Percentiles rank a stretch among this genome's conserved stretches.
Evolutionary conservation across 2,113 vertebrate species (phyloP).

Genomic region (Cardinalis cardinalis): DNA sequence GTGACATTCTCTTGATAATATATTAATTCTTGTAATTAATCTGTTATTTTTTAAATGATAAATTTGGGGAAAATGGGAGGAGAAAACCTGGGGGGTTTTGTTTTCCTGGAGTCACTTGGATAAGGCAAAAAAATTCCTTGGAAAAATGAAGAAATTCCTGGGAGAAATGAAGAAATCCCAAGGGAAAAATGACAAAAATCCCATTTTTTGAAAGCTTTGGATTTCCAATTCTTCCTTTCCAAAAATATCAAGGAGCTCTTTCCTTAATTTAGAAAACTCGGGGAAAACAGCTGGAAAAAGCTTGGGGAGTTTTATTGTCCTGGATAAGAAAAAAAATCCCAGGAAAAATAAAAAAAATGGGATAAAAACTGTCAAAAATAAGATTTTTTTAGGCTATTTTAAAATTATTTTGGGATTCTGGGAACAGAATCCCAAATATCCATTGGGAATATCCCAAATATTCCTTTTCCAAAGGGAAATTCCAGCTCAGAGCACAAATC

Average conservation of each 20-base stretch:
- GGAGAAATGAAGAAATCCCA: not conserved
- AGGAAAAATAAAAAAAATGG: not conserved
- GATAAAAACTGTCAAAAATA: not conserved
- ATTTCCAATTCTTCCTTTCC: not conserved
- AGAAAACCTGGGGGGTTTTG: not conserved
- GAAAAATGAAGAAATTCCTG: not conserved
- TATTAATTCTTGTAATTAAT: not conserved
- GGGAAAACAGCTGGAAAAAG: not conserved
- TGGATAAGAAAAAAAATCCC: not conserved
- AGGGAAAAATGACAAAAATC: not conserved
- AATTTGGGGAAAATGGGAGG: not conserved
- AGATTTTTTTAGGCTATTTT: not conserved
- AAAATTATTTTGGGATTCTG: not conserved
- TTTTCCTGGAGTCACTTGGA: not conserved
- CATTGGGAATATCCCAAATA: not conserved
- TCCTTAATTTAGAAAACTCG: not conserved
- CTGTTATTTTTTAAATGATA: not conserved
- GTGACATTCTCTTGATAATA: too few species aligned
- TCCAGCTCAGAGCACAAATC: not conserved
- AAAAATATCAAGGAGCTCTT: not conserved
- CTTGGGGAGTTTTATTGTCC: not conserved
- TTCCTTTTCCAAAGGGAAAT: not conserved
- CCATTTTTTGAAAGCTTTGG: not conserved
- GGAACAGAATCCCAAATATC: not conserved
- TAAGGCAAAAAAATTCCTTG: not conserved